Evolutionary conservation across 2,113 vertebrate species (phyloP).

Genomic region (Austrofundulus limnaeus): DNA sequence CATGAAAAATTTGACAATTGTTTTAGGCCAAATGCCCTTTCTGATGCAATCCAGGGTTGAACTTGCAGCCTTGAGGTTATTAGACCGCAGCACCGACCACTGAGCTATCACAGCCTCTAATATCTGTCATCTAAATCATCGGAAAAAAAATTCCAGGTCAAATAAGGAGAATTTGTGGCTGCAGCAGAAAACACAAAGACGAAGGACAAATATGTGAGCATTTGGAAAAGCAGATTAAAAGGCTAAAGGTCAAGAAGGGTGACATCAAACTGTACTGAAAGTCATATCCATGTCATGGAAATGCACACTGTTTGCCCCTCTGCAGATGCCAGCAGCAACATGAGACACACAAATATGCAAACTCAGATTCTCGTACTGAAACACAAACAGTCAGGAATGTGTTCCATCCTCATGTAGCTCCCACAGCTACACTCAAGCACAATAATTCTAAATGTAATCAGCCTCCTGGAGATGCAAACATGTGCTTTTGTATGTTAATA

Average conservation of each 20-base stretch:
- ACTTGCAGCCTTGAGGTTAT: no score
- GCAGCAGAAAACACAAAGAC: constrained; percentile 33
- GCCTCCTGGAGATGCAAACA: constrained; percentile 5
- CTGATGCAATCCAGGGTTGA: no score
- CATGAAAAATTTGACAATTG: no score
- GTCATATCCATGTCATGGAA: constrained; percentile 65
- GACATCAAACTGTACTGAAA: constrained; percentile 63
- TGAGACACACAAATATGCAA: constrained; percentile 50
- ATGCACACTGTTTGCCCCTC: constrained; percentile 37
- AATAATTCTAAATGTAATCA: constrained; percentile 34
- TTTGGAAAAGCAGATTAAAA: constrained; percentile 69
- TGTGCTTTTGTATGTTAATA: no score
- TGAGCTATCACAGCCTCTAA: no score
- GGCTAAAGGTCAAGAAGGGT: constrained; percentile 69
- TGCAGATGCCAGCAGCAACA: constrained; percentile 57
- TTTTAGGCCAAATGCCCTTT: no score
- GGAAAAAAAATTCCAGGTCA: constrained; percentile 51
- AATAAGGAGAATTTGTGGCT: constrained; percentile 12
- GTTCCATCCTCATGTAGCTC: constrained; percentile 13
- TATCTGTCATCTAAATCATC: constrained; percentile 18
- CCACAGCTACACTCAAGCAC: constrained; percentile 22
- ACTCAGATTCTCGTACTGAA: constrained; percentile 8
- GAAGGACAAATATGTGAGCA: constrained; percentile 60
- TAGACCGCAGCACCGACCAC: no score
- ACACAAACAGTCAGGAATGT: constrained; percentile 22